These are phyloP conservation scores for Ochotona princeps DNA, from an alignment of 2,113 vertebrate genomes.

Conservation along the genomic window DNA sequence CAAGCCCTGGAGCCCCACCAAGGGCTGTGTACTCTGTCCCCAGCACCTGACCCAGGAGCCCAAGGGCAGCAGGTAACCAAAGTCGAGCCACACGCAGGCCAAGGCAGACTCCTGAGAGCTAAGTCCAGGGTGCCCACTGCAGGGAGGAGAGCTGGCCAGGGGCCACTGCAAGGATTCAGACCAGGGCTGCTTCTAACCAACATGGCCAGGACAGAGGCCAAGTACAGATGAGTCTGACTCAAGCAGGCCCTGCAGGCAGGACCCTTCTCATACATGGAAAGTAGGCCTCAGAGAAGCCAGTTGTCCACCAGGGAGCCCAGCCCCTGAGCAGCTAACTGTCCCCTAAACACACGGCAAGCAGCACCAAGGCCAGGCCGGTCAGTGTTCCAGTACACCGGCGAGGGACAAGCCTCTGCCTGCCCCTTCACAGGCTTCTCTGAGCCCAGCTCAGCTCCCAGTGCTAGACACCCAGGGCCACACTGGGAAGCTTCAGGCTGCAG, in stretches of 20 bases:
- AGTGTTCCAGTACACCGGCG: too few relatives aligned
- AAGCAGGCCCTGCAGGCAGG: too few relatives aligned
- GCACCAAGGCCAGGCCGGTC: too few relatives aligned
- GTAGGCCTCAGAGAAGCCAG: background rate
- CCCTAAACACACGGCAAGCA: background rate
- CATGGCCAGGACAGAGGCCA: background rate
- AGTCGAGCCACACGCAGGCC: background rate
- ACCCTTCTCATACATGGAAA: background rate
- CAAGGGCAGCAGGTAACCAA: background rate
- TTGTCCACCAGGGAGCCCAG: background rate
- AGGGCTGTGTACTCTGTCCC: too few relatives aligned
- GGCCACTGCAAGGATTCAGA: fast-evolving
- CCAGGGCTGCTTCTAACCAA: background rate
- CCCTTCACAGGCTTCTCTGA: too few relatives aligned
- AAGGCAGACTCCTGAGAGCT: background rate
- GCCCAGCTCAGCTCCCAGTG: fast-evolving
- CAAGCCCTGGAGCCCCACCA: background rate
- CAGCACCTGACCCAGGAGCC: background rate
- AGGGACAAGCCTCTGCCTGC: background rate
- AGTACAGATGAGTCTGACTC: background rate
- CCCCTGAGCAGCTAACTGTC: background rate
- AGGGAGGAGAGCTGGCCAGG: background rate
- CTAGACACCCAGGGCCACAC: background rate
- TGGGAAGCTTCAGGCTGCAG: background rate
- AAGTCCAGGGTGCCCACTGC: background rate